Evolutionary conservation across 2,888 invertebrate genomes (phyloP).

Genomic region (Habrosyne pyritoides): DNA sequence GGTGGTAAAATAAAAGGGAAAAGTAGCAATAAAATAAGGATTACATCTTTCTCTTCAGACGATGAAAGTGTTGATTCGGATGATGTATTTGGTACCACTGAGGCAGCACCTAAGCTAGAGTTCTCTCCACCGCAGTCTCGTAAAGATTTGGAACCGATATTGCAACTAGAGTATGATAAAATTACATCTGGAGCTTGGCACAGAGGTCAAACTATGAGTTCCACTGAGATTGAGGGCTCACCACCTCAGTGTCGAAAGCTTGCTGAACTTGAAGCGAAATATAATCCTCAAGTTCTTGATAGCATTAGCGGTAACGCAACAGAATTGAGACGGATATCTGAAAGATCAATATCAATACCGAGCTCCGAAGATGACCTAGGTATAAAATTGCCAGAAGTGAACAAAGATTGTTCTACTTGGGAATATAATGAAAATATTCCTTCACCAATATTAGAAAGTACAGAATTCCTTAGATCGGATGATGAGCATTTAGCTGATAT

Average conservation of each 20-base stretch:
- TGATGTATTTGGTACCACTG: slow-evolving; percentile 90
- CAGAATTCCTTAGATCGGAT: slow-evolving; percentile 84
- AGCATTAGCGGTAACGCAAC: slow-evolving; percentile 85
- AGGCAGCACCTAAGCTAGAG: slow-evolving; percentile 88
- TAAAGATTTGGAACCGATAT: slow-evolving; percentile 89
- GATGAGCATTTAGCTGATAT: slow-evolving; percentile 83
- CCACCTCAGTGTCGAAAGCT: slow-evolving; percentile 88
- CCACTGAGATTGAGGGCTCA: slow-evolving; percentile 90
- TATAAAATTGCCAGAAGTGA: slow-evolving; percentile 81
- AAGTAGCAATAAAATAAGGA: slow-evolving; percentile 87
- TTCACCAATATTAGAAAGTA: slow-evolving; percentile 85
- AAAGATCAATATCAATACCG: slow-evolving; percentile 89
- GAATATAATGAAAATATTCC: slow-evolving; percentile 86
- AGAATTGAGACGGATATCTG: slow-evolving; percentile 88
- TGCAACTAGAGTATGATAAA: slow-evolving; percentile 88
- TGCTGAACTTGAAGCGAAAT: slow-evolving; percentile 86
- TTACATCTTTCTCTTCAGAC: slow-evolving; percentile 90
- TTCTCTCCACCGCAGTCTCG: slow-evolving; percentile 90
- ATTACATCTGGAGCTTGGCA: slow-evolving; percentile 87
- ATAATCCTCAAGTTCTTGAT: slow-evolving; percentile 85
- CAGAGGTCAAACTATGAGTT: slow-evolving; percentile 89
- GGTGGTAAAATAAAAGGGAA: slow-evolving; percentile 84
- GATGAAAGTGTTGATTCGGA: slow-evolving; percentile 91
- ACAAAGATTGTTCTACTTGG: slow-evolving; percentile 83
- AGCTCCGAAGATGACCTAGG: slow-evolving; percentile 90